Evolutionary conservation across 2,113 vertebrate genomes (phyloP).

Genomic region (Cettia cetti): DNA sequence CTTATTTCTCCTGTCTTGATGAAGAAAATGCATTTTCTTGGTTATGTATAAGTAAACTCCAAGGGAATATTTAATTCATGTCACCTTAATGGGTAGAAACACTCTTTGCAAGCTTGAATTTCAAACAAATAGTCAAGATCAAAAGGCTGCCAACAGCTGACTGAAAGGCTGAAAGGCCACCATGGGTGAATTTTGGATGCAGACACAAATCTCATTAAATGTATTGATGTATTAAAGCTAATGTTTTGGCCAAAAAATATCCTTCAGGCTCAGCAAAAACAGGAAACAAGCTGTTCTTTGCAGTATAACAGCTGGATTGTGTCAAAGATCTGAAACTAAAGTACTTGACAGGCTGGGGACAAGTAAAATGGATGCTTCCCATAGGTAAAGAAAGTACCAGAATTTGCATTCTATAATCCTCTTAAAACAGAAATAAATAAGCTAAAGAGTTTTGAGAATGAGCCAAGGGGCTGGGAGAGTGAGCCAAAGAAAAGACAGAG

Average conservation of each 20-base stretch:
- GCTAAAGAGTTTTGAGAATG: not conserved
- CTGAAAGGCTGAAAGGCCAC: slow-evolving; percentile 44
- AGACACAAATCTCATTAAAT: slow-evolving; percentile 55
- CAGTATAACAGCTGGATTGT: slow-evolving; percentile 18
- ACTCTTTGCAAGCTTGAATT: not conserved
- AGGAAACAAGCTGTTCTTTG: slow-evolving; percentile 31
- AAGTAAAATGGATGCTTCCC: not conserved
- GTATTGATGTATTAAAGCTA: slow-evolving; percentile 43
- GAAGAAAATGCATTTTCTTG: not conserved
- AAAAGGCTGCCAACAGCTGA: not conserved
- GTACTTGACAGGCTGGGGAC: not conserved
- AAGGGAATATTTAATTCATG: slow-evolving; percentile 17
- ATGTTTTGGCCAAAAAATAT: slow-evolving; percentile 31
- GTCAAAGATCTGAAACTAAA: slow-evolving; percentile 15
- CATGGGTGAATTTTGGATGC: not conserved
- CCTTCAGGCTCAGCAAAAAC: slow-evolving; percentile 27
- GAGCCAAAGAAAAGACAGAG: not conserved
- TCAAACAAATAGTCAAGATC: not conserved
- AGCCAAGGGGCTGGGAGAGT: not conserved
- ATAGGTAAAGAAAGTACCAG: not conserved
- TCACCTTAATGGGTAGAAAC: not conserved
- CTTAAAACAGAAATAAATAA: not conserved
- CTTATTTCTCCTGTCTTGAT: not conserved
- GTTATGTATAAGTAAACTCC: not conserved
- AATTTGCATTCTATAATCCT: not conserved